Conservation (phyloP, 2,113 vertebrate species). For the Ceuthmochares aereus region DNA sequence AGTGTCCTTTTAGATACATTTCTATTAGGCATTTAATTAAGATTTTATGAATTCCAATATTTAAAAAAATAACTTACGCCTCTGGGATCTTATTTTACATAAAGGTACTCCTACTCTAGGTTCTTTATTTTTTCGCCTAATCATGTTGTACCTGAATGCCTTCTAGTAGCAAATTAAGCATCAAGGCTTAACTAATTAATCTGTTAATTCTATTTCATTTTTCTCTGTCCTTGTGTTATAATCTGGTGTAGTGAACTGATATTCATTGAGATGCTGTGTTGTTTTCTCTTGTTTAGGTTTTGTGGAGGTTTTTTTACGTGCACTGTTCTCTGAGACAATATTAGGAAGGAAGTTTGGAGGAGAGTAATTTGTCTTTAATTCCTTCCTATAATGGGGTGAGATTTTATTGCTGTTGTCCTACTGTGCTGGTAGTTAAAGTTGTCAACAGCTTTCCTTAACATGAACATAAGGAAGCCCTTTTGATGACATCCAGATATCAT, state of each 20-base stretch:
- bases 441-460: not conserved
- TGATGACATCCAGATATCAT: not conserved
- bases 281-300: not conserved
- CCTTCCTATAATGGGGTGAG: not conserved
- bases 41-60: not conserved
- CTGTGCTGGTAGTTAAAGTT: not conserved
- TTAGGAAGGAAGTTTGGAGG: not conserved
- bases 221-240: not conserved
- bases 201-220: not conserved
- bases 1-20: not conserved
- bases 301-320: not conserved
- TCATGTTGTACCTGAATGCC: not conserved
- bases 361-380: not conserved
- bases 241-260: not conserved
- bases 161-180: not conserved
- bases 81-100: not conserved
- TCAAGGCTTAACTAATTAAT: not conserved
- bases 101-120: not conserved
- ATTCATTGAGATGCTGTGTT: not conserved
- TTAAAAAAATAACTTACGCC: not conserved
- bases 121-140: not conserved
- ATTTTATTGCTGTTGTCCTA: not conserved
- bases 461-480: not conserved
- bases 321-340: fast-evolving
- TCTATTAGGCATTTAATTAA: not conserved